phyloP scores from a whole-genome alignment of 2,797 vertebrate genomes.

The Okamejei kenojei region DNA sequence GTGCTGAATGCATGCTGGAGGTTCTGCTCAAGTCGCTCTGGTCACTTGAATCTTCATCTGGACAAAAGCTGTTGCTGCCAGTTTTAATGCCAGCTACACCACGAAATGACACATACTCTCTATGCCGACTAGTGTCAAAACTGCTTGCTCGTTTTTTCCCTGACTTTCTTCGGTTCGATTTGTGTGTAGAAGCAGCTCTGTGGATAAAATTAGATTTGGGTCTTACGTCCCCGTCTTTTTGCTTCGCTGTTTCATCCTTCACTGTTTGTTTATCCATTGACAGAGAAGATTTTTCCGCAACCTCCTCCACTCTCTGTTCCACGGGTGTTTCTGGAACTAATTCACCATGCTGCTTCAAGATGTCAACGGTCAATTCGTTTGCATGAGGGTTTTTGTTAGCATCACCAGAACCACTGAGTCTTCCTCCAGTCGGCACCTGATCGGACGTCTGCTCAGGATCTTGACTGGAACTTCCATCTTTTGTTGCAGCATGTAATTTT shows the following conservation, averaged over 20 bases:
- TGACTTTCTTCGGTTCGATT: conserved; percentile 68
- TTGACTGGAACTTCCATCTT: not conserved
- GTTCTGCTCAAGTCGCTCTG: conserved; percentile 92
- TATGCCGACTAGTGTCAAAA: conserved; percentile 85
- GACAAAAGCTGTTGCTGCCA: conserved; percentile 73
- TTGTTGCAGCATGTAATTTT: conserved; percentile 40
- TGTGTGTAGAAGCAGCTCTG: conserved; percentile 73
- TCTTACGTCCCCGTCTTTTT: conserved; percentile 63
- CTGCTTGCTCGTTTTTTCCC: conserved; percentile 94
- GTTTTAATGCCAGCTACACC: conserved; percentile 75
- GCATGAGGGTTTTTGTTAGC: conserved; percentile 97
- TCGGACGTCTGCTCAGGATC: not conserved
- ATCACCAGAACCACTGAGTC: conserved; percentile 74
- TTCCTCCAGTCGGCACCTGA: conserved; percentile 55
- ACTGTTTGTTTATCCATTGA: conserved; percentile 53
- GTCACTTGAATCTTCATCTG: conserved; percentile 89
- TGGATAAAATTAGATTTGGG: conserved; percentile 73
- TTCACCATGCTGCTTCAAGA: conserved; percentile 50
- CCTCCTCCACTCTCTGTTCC: conserved; percentile 50
- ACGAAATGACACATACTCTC: conserved; percentile 78
- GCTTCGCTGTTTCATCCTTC: conserved; percentile 59
- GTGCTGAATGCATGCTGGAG: conserved; percentile 83
- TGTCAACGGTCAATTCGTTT: conserved; percentile 73
- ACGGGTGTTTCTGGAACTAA: conserved; percentile 50
- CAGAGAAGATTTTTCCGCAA: conserved; percentile 51